Evolutionary conservation across 1,140 invertebrate genomes (phyloP), one percentile per base, ranked within the genome.

Genomic region (Micrasema minimum): DNA sequence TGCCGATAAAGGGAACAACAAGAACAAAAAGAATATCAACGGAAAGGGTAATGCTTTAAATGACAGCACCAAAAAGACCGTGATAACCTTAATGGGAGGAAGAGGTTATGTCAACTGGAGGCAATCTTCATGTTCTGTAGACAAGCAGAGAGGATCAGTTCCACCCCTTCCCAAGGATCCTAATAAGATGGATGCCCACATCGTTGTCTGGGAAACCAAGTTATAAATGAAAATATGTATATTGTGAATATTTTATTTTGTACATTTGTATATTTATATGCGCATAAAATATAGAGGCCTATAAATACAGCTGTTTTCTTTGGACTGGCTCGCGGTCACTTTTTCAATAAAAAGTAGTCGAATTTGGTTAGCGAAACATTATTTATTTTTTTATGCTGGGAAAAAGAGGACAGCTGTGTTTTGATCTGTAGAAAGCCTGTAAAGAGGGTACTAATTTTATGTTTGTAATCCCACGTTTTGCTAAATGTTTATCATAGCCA

Each of bases 161-260:
- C 79, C 84, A 11, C 82, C 83, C 77, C 85, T 83, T 77, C 78
- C 83, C 77, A 53, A 84, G 69, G 88, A 89, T 70, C 87, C 88
- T 20, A 91, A 91, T 76, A 90, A 85, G 76, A 91, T 88, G 75
- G 93, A 95, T 84, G 93, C 93, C 11, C 92, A 95, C 82, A 90
- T 95, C 74, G 90, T 96, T 37, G 86, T 96, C 10, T 96, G 93
- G 93, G 94, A 96, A 83, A 93, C 94, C 87, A 94, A 95, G 78
- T 88, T 95, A 87, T 95, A 85, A 86, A 66, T 38, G 55, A 4
- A 43, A 45, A 37, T 48, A 41, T 66, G 12, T 48, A 31, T 61
- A 61, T 26, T 72, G 71, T 72, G 51, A 62, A 68, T 72, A 65
- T 46, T 53, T 69, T 7, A 43, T 61, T 67, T 41, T 72, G 66